Conservation (phyloP, 2,888 invertebrate species). For the Drosophila tanythrix region DNA sequence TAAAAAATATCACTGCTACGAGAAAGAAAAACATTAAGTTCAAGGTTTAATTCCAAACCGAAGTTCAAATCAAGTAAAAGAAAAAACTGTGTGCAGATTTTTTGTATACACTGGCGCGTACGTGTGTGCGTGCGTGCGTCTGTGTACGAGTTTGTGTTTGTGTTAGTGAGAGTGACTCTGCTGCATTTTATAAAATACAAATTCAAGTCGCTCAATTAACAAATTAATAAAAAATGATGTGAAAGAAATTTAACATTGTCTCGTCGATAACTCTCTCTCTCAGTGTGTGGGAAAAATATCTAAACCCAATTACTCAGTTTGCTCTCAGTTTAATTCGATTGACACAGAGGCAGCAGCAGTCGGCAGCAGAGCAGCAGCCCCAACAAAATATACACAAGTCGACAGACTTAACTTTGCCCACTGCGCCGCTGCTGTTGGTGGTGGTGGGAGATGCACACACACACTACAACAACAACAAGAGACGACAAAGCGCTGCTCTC, state of each 20-base stretch:
- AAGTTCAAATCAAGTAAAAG: conserved; percentile 51
- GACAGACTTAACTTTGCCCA: conserved; percentile 60
- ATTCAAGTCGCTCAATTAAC: conserved; percentile 33
- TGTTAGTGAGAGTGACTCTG: conserved; percentile 38
- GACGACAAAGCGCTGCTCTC: conserved; percentile 47
- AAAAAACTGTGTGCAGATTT: conserved; percentile 72
- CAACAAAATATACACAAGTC: conserved; percentile 55
- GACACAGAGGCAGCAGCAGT: conserved; percentile 66
- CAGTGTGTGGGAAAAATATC: conserved; percentile 80
- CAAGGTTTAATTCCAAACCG: conserved; percentile 53
- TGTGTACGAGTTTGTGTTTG: conserved; percentile 8
- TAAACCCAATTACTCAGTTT: conserved; percentile 82
- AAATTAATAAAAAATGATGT: conserved; percentile 57
- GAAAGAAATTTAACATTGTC: conserved; percentile 63
- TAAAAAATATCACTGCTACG: conserved; percentile 11
- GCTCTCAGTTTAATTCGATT: conserved; percentile 80
- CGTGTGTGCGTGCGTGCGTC: conserved; percentile 23
- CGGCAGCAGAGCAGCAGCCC: conserved; percentile 53
- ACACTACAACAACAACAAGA: conserved; percentile 40
- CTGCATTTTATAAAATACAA: conserved; percentile 18
- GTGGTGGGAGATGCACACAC: conserved; percentile 61
- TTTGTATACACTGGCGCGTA: conserved; percentile 74
- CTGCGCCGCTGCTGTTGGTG: conserved; percentile 33
- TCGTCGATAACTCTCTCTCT: conserved; percentile 13
- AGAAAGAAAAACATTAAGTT: conserved; percentile 48